Evolutionary conservation across 2,888 invertebrate species (phyloP).

Genomic region (Cosmia trapezina): DNA sequence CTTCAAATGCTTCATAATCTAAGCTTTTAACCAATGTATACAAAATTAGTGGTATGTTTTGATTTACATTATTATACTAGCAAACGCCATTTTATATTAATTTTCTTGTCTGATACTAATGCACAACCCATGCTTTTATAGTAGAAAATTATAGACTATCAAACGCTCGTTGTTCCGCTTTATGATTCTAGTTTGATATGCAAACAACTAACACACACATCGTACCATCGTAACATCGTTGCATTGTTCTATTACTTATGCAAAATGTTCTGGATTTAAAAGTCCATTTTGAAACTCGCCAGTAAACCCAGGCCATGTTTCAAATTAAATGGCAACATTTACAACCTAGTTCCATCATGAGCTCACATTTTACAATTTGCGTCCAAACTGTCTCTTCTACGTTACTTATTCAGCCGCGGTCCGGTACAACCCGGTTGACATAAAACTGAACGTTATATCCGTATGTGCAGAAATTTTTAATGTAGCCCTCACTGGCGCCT

Average conservation of each 20-base stretch:
- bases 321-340: slow-evolving; percentile 43
- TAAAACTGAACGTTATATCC: slow-evolving; percentile 53
- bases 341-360: slow-evolving; percentile 21
- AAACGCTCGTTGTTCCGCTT: slow-evolving; percentile 38
- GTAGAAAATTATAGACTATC: slow-evolving; percentile 45
- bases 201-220: slow-evolving; percentile 16
- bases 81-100: not conserved
- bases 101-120: slow-evolving; percentile 6
- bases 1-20: slow-evolving; percentile 9
- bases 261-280: not conserved
- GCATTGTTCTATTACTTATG: slow-evolving; percentile 17
- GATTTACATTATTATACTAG: not conserved
- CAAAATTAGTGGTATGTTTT: not conserved
- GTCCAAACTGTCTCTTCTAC: slow-evolving; percentile 42
- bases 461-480: slow-evolving; percentile 67
- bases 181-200: slow-evolving; percentile 25
- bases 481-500: slow-evolving; percentile 68
- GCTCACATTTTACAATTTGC: slow-evolving; percentile 56
- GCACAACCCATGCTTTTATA: slow-evolving; percentile 14
- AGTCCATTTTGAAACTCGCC: slow-evolving; percentile 6
- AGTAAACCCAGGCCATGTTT: slow-evolving; percentile 27
- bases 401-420: slow-evolving; percentile 53
- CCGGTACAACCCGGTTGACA: slow-evolving; percentile 37
- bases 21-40: not conserved
- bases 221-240: too few relatives aligned